phyloP scores from a whole-genome alignment of 2,888 invertebrate species.

The Blastobasis adustella region DNA sequence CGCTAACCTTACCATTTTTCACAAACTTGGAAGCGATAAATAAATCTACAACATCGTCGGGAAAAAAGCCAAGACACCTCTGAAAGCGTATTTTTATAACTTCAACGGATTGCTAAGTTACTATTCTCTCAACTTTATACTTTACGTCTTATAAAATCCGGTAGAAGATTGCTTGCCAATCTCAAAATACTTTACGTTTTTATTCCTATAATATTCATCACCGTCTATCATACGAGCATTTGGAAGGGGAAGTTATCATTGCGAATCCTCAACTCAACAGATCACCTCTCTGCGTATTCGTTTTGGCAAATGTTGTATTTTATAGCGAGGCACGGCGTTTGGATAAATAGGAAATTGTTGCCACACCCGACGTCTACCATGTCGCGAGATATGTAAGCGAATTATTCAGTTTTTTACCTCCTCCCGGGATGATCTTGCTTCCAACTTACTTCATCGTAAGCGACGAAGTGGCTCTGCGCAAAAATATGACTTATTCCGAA shows the following conservation, averaged over 20 bases:
- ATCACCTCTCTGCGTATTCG: slow-evolving; percentile 34
- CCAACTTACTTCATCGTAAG: no score
- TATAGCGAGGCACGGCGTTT: slow-evolving; percentile 39
- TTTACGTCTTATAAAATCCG: no score
- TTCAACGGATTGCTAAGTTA: slow-evolving; percentile 17
- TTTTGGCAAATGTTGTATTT: slow-evolving; percentile 45
- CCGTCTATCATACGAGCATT: no score
- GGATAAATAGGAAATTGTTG: slow-evolving; percentile 59
- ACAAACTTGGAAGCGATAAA: slow-evolving; percentile 27
- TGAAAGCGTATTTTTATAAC: slow-evolving; percentile 11
- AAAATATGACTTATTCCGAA: not conserved
- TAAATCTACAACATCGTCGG: slow-evolving; percentile 22
- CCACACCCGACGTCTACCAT: slow-evolving; percentile 50
- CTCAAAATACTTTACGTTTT: no score
- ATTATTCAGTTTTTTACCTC: slow-evolving; percentile 64
- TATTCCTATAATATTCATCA: not conserved
- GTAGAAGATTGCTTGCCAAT: no score
- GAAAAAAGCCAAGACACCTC: slow-evolving; percentile 12
- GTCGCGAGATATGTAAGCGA: slow-evolving; percentile 53
- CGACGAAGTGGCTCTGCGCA: no score
- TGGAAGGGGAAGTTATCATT: slow-evolving; percentile 5
- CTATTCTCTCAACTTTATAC: not conserved
- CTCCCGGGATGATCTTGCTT: slow-evolving; percentile 36
- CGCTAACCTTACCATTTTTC: slow-evolving; percentile 25
- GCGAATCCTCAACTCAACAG: slow-evolving; percentile 20